Percentiles rank a stretch among this genome's conserved stretches.
Conservation (phyloP, 2,888 invertebrate genomes). For the Cryptocephalus moraei region DNA sequence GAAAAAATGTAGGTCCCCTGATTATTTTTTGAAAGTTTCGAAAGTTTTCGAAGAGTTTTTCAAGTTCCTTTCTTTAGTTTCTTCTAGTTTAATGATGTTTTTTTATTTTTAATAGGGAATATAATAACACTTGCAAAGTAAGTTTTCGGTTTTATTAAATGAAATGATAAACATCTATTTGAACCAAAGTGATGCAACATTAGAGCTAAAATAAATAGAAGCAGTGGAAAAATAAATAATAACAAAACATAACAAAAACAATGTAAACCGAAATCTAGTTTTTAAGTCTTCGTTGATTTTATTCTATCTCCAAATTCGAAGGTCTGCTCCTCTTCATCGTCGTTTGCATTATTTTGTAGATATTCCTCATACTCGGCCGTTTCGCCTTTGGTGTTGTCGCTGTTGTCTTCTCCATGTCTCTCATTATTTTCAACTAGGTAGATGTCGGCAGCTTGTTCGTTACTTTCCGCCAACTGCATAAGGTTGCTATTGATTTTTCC, state of each 20-base stretch:
- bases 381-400: conserved; percentile 12
- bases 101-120: background rate
- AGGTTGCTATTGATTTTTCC: conserved; percentile 40
- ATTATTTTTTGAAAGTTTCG: no score
- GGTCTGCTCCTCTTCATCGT: conserved; percentile 7
- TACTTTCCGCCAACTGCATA: conserved; percentile 34
- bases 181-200: background rate
- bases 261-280: conserved; percentile 4
- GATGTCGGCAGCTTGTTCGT: conserved; percentile 39
- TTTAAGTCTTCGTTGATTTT: conserved; percentile 17
- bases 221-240: conserved; percentile 17
- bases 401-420: conserved; percentile 12
- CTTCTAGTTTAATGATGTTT: no score
- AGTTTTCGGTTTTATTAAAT: background rate
- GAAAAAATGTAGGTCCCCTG: no score
- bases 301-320: conserved; percentile 22
- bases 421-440: conserved; percentile 6
- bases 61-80: no score
- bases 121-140: no score
- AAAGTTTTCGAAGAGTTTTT: no score
- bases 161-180: background rate
- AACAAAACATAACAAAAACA: conserved; percentile 7
- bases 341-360: conserved; percentile 13
- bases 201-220: conserved; percentile 7
- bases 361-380: conserved; percentile 22